phyloP scores from a whole-genome alignment of 2,797 vertebrate species.

The Acanthis flammea region DNA sequence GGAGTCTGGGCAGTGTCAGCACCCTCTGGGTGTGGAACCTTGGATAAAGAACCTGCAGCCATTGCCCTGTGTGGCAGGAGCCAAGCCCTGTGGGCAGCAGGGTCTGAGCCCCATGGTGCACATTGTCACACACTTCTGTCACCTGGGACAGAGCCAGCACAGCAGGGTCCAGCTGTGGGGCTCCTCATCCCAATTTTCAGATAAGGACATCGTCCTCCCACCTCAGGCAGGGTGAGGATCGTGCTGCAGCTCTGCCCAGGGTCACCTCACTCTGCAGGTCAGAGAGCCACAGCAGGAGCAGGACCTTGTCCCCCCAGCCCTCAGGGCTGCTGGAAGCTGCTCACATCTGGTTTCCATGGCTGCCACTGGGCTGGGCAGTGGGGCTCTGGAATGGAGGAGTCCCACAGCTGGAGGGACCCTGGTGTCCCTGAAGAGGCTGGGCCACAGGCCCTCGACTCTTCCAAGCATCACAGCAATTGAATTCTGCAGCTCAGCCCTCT shows the following conservation, averaged over 20 bases:
- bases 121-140: rapidly evolving
- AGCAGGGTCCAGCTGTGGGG: rapidly evolving
- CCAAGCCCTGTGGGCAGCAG: rapidly evolving
- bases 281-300: not conserved
- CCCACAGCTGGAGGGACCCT: not conserved
- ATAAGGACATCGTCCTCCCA: rapidly evolving
- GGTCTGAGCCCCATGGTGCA: not conserved
- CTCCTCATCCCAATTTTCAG: not conserved
- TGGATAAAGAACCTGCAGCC: not conserved
- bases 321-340: not conserved
- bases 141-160: not conserved
- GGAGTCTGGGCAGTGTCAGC: not conserved
- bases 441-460: not conserved
- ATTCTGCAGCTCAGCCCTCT: not conserved
- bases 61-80: not conserved
- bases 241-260: not conserved
- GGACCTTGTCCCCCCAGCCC: not conserved
- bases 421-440: not conserved
- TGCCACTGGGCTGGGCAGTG: rapidly evolving
- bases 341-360: not conserved
- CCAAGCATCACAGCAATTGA: not conserved
- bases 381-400: not conserved
- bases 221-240: rapidly evolving
- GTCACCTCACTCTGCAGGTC: not conserved
- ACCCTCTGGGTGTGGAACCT: not conserved